Evolutionary conservation across 1,140 invertebrate species (phyloP).

Genomic region (Papilio dardanus): DNA sequence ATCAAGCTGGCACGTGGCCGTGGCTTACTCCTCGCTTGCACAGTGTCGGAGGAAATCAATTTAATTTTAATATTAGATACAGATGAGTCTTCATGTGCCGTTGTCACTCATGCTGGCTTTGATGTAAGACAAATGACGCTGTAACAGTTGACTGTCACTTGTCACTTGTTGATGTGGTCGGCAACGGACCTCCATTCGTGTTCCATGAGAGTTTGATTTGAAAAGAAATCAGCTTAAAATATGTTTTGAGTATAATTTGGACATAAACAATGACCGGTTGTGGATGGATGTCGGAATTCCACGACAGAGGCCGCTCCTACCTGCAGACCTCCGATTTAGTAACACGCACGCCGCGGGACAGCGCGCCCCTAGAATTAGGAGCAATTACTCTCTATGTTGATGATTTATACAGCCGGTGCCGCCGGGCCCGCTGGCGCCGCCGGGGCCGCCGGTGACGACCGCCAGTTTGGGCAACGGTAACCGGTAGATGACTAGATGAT

Average conservation of each 20-base stretch:
- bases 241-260: neutral
- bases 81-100: neutral
- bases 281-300: constrained; percentile 2
- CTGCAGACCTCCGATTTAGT: constrained; percentile 28
- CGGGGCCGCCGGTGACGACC: neutral
- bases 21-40: neutral
- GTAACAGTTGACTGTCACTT: too few relatives aligned
- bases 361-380: constrained; percentile 35
- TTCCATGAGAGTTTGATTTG: neutral
- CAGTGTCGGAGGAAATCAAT: constrained; percentile 28
- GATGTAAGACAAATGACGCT: constrained; percentile 1
- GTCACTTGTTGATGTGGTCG: too few relatives aligned
- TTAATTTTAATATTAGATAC: constrained; percentile 36
- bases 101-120: neutral
- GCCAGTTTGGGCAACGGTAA: neutral
- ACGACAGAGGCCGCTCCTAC: constrained; percentile 10
- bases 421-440: neutral
- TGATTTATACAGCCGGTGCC: constrained; percentile 26
- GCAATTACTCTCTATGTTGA: constrained; percentile 34
- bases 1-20: neutral
- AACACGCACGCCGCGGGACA: constrained; percentile 35
- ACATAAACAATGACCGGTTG: constrained; percentile 7
- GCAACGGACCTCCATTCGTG: too few relatives aligned
- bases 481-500: constrained; percentile 1
- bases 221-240: neutral